These are phyloP conservation scores for Xenopus borealis DNA, from an alignment of 2,113 vertebrate species.

Conservation along the genomic window DNA sequence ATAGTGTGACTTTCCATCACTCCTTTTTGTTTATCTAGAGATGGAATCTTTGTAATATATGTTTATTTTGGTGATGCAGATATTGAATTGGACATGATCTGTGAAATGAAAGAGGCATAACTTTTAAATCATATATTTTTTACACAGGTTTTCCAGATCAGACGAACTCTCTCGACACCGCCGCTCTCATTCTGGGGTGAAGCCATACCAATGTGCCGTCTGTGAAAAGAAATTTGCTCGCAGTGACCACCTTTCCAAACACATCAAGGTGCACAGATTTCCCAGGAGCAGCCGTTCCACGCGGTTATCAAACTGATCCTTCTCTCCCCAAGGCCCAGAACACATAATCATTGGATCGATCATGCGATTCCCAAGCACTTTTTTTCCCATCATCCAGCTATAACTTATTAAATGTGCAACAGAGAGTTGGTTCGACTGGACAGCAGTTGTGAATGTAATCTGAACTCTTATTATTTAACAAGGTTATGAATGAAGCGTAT, in stretches of 20 bases:
- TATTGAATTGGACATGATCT: no score
- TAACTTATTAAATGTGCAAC: slow-evolving; percentile 78
- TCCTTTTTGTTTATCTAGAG: no score
- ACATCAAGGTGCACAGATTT: slow-evolving; percentile 98
- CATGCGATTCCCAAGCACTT: slow-evolving; percentile 47
- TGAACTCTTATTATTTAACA: slow-evolving; percentile 10
- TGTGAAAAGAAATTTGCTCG: slow-evolving; percentile 98
- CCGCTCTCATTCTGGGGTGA: slow-evolving; percentile 96
- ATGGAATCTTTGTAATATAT: no score
- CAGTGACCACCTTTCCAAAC: slow-evolving; percentile 98
- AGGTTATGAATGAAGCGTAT: slow-evolving; percentile 1
- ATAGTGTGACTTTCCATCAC: no score
- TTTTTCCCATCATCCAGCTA: slow-evolving; percentile 62
- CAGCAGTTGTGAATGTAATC: neutral
- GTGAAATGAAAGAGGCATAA: neutral
- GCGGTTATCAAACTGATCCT: slow-evolving; percentile 80
- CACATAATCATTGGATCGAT: neutral
- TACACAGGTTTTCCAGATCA: slow-evolving; percentile 87
- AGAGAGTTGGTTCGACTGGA: neutral
- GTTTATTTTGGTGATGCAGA: no score
- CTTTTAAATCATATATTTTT: neutral
- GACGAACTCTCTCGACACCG: slow-evolving; percentile 94
- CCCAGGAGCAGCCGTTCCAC: slow-evolving; percentile 87
- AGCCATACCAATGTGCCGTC: slow-evolving; percentile 93
- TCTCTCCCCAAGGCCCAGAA: neutral